phyloP scores from a whole-genome alignment of 1,140 invertebrate genomes.

The Drosophila eugracilis region DNA sequence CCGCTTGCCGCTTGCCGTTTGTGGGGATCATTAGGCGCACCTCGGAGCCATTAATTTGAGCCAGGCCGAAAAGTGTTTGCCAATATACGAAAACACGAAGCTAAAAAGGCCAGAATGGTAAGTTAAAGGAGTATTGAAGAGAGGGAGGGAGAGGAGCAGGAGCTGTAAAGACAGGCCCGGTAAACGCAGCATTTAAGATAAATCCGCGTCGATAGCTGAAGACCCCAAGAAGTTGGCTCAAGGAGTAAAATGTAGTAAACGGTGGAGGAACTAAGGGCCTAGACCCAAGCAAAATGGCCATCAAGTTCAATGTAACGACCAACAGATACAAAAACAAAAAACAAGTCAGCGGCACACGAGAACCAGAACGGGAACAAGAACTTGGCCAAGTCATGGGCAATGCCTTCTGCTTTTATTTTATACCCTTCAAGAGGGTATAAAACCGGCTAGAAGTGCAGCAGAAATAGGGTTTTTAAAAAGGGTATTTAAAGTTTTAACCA shows the following conservation, averaged over 20 bases:
- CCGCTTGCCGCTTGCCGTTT: conserved; percentile 22
- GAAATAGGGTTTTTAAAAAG: not conserved
- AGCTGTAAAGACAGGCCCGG: conserved; percentile 48
- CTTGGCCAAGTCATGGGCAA: conserved; percentile 3
- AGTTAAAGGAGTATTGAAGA: not conserved
- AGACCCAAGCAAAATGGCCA: conserved; percentile 59
- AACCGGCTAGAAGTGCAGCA: not conserved
- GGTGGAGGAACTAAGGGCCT: conserved; percentile 34
- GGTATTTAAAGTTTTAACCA: not conserved
- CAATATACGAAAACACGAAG: conserved; percentile 55
- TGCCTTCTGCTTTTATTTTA: conserved; percentile 16
- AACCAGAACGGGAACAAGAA: conserved; percentile 32
- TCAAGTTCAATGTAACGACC: conserved; percentile 78
- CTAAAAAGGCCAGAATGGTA: conserved; percentile 8
- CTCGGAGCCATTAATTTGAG: conserved; percentile 73
- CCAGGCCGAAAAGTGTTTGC: conserved; percentile 72
- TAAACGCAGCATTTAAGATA: conserved; percentile 82
- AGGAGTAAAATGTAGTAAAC: conserved; percentile 8
- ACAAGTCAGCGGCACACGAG: conserved; percentile 48
- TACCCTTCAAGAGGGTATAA: conserved; percentile 6
- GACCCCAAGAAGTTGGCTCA: conserved; percentile 3
- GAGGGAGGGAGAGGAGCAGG: not conserved
- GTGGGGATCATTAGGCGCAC: conserved; percentile 70
- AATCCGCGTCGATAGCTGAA: conserved; percentile 71
- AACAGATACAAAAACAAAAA: conserved; percentile 77